Conservation (phyloP, 1,140 invertebrate genomes). For the Apolygus lucorum region DNA sequence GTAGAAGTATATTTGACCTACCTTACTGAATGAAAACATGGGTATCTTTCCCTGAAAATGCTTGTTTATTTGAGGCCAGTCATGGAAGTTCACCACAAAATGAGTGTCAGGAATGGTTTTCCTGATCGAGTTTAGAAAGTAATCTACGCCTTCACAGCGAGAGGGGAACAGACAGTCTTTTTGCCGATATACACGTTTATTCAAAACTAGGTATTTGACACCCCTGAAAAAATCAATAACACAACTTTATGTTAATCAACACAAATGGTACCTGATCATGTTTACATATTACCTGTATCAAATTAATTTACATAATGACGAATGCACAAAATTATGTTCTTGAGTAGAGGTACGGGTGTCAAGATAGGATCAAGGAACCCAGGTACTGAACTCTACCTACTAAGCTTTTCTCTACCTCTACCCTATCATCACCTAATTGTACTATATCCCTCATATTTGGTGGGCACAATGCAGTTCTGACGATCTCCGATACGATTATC, state of each 20-base stretch:
- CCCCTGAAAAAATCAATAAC: constrained; percentile 43
- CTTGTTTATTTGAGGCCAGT: constrained; percentile 79
- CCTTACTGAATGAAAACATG: constrained; percentile 93
- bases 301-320: not conserved
- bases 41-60: constrained; percentile 52
- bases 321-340: not conserved
- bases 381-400: not conserved
- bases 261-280: not conserved
- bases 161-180: constrained; percentile 82
- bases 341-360: not conserved
- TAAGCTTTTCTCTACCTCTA: not conserved
- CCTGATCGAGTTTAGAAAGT: constrained; percentile 65
- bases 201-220: constrained; percentile 77
- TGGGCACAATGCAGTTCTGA: too few relatives aligned
- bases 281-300: not conserved
- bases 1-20: constrained; percentile 34
- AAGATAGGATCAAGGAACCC: not conserved
- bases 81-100: constrained; percentile 78
- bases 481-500: too few relatives aligned
- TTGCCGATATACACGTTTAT: constrained; percentile 70
- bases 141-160: constrained; percentile 82
- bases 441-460: too few relatives aligned
- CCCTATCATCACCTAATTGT: too few relatives aligned
- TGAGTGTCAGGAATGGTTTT: constrained; percentile 71
- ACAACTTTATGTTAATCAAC: not conserved